These are phyloP conservation scores for Austrofundulus limnaeus DNA, from an alignment of 2,113 vertebrate species.

Conservation along the genomic window DNA sequence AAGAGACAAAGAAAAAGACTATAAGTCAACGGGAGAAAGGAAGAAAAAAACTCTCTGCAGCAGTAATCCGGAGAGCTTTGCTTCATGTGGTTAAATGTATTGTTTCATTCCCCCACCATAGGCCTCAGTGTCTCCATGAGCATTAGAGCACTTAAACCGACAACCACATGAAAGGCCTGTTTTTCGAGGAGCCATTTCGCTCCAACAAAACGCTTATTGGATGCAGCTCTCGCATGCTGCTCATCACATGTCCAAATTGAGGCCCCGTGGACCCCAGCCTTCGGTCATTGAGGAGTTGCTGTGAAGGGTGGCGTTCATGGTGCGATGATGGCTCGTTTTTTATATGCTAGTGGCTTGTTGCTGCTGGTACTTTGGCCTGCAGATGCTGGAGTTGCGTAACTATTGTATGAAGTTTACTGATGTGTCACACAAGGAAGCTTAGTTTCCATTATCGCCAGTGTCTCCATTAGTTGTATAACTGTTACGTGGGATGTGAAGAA, in stretches of 20 bases:
- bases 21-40: constrained; percentile 49
- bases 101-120: constrained; percentile 74
- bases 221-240: constrained; percentile 66
- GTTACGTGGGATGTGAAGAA: constrained; percentile 57
- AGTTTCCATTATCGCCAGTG: constrained; percentile 68
- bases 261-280: constrained; percentile 31
- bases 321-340: constrained; percentile 46
- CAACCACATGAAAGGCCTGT: constrained; percentile 77
- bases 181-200: constrained; percentile 69
- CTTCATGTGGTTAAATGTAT: constrained; percentile 79
- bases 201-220: constrained; percentile 65
- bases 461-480: constrained; percentile 60
- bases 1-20: constrained; percentile 52
- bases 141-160: constrained; percentile 73
- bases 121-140: constrained; percentile 77
- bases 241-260: constrained; percentile 45
- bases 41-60: constrained; percentile 56
- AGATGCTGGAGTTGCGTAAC: constrained; percentile 54
- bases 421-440: constrained; percentile 65
- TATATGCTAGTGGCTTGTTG: constrained; percentile 54
- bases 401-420: constrained; percentile 55
- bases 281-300: constrained; percentile 41
- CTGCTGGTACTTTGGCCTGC: constrained; percentile 57
- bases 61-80: constrained; percentile 65
- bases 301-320: constrained; percentile 46